Evolutionary conservation across 2,113 vertebrate genomes (phyloP), one percentile per base, ranked within the genome.

Genomic region (Ifrita kowaldi): DNA sequence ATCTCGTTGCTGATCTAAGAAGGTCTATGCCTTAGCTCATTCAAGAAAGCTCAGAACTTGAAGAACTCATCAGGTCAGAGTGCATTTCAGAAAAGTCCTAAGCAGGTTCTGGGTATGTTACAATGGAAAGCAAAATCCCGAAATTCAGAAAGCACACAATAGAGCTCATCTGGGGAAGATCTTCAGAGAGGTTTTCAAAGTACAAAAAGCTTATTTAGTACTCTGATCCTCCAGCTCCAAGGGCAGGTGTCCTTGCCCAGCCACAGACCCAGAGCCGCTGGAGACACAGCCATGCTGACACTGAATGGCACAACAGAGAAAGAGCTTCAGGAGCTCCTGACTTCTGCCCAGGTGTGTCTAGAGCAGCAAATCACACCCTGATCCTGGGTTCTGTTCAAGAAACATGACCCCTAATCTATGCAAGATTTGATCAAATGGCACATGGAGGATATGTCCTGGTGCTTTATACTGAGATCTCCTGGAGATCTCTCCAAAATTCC

Each of bases 251-350:
- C 39, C 28, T 16, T 32, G 7, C 8, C n/a, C 4, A 13, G 68
- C 11, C 67, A 23, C 30, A 60, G 74, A 50, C 10, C 6, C 64
- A 42, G 27, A 60, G 37, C 15, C 41, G 33, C 14, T 22, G 33
- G 42, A 52, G 74, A 32, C 19, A 33, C 5, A 68, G 65, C 8
- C 20, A 1, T 1, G 12, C 26, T 11, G 49, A 27, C 15, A 27
- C 35, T 3, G 1, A 37, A 9, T 0, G 0, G n/a, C 39, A 70
- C 46, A 53, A 28, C 28, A 21, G 10, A 1, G 6, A 20, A 67
- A 57, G 4, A 60, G 67, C 44, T 13, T 2, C 4, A 4, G 28
- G 11, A 85, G 63, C 37, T 41, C 52, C 70, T 35, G 46, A 56
- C 15, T 44, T 50, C 20, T 90, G 49, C 21, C 49, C 15, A 18